Conservation (phyloP, 1,140 invertebrate species). For the Galleria mellonella region DNA sequence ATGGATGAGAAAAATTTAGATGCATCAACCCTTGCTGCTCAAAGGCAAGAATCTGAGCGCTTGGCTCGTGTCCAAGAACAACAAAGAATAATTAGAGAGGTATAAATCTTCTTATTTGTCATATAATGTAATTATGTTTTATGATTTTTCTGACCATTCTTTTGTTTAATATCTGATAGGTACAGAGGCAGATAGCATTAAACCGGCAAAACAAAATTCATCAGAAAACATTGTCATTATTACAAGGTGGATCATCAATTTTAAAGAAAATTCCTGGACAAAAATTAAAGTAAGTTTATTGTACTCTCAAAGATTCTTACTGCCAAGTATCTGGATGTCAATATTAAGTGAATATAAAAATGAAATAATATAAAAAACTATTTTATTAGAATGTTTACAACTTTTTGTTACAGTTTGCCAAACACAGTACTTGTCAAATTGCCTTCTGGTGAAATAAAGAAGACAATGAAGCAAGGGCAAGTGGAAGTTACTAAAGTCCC, state of each 20-base stretch:
- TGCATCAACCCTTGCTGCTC: conserved; percentile 92
- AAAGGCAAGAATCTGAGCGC: conserved; percentile 93
- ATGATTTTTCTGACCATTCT: background rate
- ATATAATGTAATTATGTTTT: background rate
- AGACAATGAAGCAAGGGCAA: conserved; percentile 56
- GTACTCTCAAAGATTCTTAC: background rate
- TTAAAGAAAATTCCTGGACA: conserved; percentile 64
- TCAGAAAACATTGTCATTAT: conserved; percentile 79
- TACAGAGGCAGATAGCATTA: conserved; percentile 82
- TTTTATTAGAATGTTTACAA: background rate
- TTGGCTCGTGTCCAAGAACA: conserved; percentile 88
- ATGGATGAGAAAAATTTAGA: conserved; percentile 94
- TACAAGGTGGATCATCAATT: conserved; percentile 79
- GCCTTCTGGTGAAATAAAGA: conserved; percentile 76
- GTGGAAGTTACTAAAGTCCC: conserved; percentile 56
- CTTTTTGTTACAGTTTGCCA: conserved; percentile 51
- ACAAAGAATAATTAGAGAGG: conserved; percentile 85
- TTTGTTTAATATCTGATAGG: conserved; percentile 38
- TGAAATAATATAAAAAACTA: no score
- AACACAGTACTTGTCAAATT: conserved; percentile 79
- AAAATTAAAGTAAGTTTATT: conserved; percentile 61
- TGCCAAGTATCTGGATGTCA: no score
- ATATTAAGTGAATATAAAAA: no score
- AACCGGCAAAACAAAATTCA: conserved; percentile 81
- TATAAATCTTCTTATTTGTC: conserved; percentile 18